Percentiles rank a stretch among this genome's conserved stretches.
phyloP scores from a whole-genome alignment of 2,888 invertebrate species.

The Adelognathus sp. region DNA sequence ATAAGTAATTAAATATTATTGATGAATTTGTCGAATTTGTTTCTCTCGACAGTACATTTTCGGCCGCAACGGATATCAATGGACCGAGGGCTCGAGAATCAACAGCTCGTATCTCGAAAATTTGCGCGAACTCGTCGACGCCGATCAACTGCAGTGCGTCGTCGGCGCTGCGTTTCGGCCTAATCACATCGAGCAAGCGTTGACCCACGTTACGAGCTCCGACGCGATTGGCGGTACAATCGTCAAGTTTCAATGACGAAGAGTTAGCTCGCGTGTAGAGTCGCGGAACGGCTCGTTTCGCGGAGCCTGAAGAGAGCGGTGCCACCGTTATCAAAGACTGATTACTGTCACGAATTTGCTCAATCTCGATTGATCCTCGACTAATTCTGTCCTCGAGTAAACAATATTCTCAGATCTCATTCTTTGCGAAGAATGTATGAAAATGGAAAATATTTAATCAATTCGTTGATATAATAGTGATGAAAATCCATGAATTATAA shows the following conservation, averaged over 20 bases:
- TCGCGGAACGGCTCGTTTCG: background rate
- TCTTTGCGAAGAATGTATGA: background rate
- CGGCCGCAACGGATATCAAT: slow-evolving; percentile 73
- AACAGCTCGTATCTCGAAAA: slow-evolving; percentile 75
- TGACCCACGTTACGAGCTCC: slow-evolving; percentile 79
- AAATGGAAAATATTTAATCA: no score
- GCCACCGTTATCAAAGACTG: slow-evolving; percentile 71
- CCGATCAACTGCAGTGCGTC: slow-evolving; percentile 83
- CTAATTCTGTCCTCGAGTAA: background rate
- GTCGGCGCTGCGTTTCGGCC: slow-evolving; percentile 83
- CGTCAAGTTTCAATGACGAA: slow-evolving; percentile 80
- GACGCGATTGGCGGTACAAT: slow-evolving; percentile 82
- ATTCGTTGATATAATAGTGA: no score
- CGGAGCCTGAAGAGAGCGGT: slow-evolving; percentile 45
- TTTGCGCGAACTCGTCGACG: slow-evolving; percentile 82
- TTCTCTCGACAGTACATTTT: slow-evolving; percentile 76
- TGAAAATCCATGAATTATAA: no score
- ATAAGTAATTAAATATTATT: slow-evolving; percentile 8
- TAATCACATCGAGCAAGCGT: slow-evolving; percentile 81
- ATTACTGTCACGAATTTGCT: slow-evolving; percentile 53
- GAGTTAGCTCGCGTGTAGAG: slow-evolving; percentile 2
- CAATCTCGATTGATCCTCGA: slow-evolving; percentile 17
- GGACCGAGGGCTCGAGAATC: slow-evolving; percentile 77
- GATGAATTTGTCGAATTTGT: slow-evolving; percentile 41
- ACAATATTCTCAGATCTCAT: background rate